Percentiles rank a stretch among this genome's conserved stretches.
Conservation (phyloP, 2,113 vertebrate species). For the Vombatus ursinus region DNA sequence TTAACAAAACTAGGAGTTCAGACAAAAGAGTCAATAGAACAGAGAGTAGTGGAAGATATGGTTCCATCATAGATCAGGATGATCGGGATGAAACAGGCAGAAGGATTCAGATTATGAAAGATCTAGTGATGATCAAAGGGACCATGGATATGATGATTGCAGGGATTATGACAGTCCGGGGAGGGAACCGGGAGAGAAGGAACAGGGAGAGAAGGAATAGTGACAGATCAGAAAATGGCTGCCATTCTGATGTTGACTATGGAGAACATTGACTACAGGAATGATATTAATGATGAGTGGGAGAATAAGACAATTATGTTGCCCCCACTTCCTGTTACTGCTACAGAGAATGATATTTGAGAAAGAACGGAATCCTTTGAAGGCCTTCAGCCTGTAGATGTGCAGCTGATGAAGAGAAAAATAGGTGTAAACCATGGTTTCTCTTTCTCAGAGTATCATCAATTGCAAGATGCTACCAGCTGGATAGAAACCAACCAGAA, state of each 20-base stretch:
- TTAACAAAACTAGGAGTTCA: constrained; percentile 88
- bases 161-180: constrained; percentile 90
- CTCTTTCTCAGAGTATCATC: constrained; percentile 99
- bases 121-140: constrained; percentile 91
- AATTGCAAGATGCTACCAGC: constrained; percentile 99
- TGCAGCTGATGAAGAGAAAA: constrained; percentile 98
- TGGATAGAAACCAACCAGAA: constrained; percentile 99
- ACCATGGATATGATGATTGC: constrained; percentile 93
- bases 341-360: constrained; percentile 94
- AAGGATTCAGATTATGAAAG: constrained; percentile 92
- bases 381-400: constrained; percentile 96
- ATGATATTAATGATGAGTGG: constrained; percentile 94
- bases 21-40: constrained; percentile 97
- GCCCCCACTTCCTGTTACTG: constrained; percentile 92
- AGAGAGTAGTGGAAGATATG: constrained; percentile 95
- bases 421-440: constrained; percentile 99
- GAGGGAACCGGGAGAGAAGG: constrained; percentile 91
- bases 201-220: constrained; percentile 94
- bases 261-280: constrained; percentile 94
- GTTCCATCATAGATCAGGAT: constrained; percentile 92
- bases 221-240: constrained; percentile 95
- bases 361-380: constrained; percentile 95
- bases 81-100: constrained; percentile 89
- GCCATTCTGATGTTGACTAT: constrained; percentile 97
- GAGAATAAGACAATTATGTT: constrained; percentile 99